Conservation (phyloP, 2,888 invertebrate genomes). For the Bugula neritina region DNA sequence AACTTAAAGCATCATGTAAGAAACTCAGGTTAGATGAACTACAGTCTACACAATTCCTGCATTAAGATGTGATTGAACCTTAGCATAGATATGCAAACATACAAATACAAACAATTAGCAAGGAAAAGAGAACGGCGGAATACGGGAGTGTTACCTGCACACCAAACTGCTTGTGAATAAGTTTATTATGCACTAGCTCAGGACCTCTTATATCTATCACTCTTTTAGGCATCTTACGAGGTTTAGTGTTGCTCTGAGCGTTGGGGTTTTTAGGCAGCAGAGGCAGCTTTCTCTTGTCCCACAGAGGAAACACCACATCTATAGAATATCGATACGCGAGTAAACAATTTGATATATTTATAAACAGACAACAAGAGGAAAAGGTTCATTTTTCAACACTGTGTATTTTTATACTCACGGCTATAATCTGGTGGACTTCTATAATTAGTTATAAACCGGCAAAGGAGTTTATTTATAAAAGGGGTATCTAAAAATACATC, state of each 20-base stretch:
- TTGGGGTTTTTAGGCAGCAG: conserved; percentile 64
- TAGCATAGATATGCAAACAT: too few species aligned
- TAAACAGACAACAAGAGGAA: too few species aligned
- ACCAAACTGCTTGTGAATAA: conserved; percentile 87
- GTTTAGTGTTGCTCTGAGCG: background rate
- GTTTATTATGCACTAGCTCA: conserved; percentile 73
- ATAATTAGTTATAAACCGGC: background rate
- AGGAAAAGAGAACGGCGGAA: too few species aligned
- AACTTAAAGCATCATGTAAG: too few species aligned
- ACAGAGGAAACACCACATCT: conserved; percentile 47
- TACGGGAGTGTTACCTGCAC: conserved; percentile 74
- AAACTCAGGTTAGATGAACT: too few species aligned
- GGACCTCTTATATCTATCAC: conserved; percentile 83
- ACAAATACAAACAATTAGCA: too few species aligned
- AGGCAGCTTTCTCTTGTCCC: conserved; percentile 54
- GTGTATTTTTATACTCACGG: conserved; percentile 9
- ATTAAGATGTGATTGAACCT: too few species aligned
- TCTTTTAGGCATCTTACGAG: conserved; percentile 71
- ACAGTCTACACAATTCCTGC: too few species aligned
- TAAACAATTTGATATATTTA: background rate
- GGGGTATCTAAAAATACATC: too few species aligned
- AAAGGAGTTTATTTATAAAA: background rate
- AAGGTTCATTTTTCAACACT: too few species aligned
- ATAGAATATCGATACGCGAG: conserved; percentile 27
- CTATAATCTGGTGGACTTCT: conserved; percentile 26